Evolutionary conservation across 2,113 vertebrate genomes (phyloP), one percentile per base, ranked within the genome.

Genomic region (Ciconia maguari): DNA sequence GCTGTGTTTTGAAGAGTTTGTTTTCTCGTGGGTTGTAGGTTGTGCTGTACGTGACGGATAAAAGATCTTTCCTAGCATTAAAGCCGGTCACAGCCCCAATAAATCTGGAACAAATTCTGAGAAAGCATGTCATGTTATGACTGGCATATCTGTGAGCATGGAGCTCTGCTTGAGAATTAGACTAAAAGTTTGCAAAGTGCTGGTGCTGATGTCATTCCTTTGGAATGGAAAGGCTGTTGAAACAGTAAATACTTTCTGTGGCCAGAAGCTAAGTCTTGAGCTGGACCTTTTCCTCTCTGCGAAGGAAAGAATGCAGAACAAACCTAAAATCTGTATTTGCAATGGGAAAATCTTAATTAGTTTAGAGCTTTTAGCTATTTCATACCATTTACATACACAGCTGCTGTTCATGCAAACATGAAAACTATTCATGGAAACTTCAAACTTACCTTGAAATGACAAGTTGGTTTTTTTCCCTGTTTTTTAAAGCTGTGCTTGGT

Each of bases 141-240:
- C 65, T 84, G 96, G 94, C 91, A 88, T 97, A 96, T 97, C 93
- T 97, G 93, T 71, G 85, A 93, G 84, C n/a, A 22, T 69, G 94
- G 80, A 94, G 91, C 83, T 87, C 70, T 87, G 91, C 95, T 96
- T 95, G 90, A 97, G 94, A 97, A 91, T 93, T 82, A 95, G 96
- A 69, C 93, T 81, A 66, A 86, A 70, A 86, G 93, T 83, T 96
- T 96, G 85, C 91, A 74, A 87, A 94, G 93, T 88, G 96, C 64
- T 83, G 2, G 29, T 92, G 96, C 94, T 98, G 97, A 98, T 97
- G 97, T 98, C 97, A 98, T 88, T 49, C 21, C 88, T 41, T 78
- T 96, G 98, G 98, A 98, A 98, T 98, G 97, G 95, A 81, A 92
- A 71, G 93, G 88, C 95, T 95, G 92, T 96, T 97, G 95, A 96